These are phyloP conservation scores for Callopanchax toddi DNA, from an alignment of 2,113 vertebrate species.

Conservation along the genomic window DNA sequence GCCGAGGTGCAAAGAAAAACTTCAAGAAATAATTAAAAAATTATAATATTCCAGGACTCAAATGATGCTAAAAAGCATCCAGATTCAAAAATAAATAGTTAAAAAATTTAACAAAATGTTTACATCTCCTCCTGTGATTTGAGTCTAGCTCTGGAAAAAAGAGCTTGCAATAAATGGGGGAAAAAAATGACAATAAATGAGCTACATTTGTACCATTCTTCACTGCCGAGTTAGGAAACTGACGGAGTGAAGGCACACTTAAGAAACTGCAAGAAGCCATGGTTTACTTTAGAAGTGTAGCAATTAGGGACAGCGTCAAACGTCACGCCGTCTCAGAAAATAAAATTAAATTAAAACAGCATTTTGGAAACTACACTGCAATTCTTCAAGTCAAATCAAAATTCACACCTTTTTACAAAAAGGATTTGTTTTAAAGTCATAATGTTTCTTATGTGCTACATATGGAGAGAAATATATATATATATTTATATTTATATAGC, in stretches of 20 bases:
- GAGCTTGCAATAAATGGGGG: neutral
- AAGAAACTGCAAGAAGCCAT: constrained; percentile 58
- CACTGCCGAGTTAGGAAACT: constrained; percentile 58
- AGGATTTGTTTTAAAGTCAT: constrained; percentile 71
- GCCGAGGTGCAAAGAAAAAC: constrained; percentile 35
- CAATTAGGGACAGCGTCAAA: constrained; percentile 35
- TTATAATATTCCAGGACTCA: constrained; percentile 41
- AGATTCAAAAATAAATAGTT: constrained; percentile 51
- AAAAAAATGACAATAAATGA: constrained; percentile 12
- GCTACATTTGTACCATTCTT: constrained; percentile 75
- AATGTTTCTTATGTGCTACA: constrained; percentile 93
- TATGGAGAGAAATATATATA: constrained; percentile 84
- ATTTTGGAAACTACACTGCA: constrained; percentile 84
- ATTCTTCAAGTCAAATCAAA: constrained; percentile 87
- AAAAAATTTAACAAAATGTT: neutral
- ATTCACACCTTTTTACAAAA: constrained; percentile 78
- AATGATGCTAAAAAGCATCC: constrained; percentile 34
- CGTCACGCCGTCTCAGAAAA: constrained; percentile 48
- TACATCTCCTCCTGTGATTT: neutral
- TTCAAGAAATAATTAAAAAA: constrained; percentile 1
- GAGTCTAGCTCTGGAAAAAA: constrained; percentile 16
- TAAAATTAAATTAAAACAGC: constrained; percentile 61
- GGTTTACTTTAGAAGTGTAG: constrained; percentile 62
- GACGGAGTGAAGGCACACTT: constrained; percentile 62
- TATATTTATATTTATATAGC: constrained; percentile 47